Evolutionary conservation across 2,113 vertebrate genomes (phyloP).

Genomic region (Megalops atlanticus): DNA sequence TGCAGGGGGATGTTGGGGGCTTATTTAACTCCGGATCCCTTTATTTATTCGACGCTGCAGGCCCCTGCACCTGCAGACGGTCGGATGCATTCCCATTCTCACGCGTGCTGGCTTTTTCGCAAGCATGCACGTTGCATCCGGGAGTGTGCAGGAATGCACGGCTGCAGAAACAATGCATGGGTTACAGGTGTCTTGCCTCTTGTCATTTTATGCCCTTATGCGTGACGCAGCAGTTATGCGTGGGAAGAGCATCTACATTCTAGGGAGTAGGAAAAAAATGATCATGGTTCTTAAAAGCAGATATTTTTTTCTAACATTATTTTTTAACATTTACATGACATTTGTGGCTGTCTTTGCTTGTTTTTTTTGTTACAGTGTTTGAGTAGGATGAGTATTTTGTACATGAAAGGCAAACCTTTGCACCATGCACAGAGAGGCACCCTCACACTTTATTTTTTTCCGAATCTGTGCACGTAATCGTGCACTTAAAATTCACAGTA

Average conservation of each 20-base stretch:
- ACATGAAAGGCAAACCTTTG: neutral
- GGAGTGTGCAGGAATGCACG: neutral
- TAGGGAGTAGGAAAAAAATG: neutral
- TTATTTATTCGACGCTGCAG: neutral
- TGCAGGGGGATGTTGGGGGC: neutral
- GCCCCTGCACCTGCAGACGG: neutral
- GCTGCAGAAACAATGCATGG: neutral
- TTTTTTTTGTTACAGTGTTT: neutral
- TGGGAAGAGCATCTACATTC: neutral
- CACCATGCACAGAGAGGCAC: neutral
- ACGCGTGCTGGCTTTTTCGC: neutral
- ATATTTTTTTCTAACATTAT: neutral
- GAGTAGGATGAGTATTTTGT: no score
- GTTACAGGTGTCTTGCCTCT: neutral
- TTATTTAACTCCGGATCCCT: neutral
- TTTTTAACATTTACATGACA: neutral
- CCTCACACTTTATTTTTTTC: neutral
- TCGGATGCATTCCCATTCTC: neutral
- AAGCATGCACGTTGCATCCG: no score
- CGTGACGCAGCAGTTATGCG: neutral
- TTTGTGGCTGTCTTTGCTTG: no score
- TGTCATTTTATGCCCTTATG: neutral
- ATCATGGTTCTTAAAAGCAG: neutral
- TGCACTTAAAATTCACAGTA: conserved; percentile 1
- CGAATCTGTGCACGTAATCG: neutral